A percentile compares a stretch with the other conserved stretches of the same genome.
phyloP scores from a whole-genome alignment of 1,140 invertebrate species.

The Sinella curviseta region DNA sequence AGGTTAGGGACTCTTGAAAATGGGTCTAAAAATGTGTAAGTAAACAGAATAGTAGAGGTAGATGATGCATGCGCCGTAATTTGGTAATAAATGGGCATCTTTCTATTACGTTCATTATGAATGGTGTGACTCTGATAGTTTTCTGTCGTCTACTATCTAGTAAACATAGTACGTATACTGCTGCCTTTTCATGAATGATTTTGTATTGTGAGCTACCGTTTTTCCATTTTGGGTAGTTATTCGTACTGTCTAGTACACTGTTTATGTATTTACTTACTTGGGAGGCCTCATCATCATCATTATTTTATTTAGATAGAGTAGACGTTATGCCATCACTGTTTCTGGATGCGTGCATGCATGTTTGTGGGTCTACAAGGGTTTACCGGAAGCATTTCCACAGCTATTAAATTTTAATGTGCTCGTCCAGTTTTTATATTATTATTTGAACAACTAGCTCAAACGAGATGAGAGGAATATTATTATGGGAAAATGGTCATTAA shows the following conservation, averaged over 20 bases:
- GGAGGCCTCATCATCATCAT: no score
- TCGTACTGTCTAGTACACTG: no score
- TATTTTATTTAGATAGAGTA: no score
- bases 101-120: no score
- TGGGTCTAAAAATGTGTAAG: not conserved
- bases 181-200: not conserved
- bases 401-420: not conserved
- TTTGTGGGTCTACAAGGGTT: no score
- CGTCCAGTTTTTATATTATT: not conserved
- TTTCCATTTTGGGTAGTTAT: no score
- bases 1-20: not conserved
- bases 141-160: no score
- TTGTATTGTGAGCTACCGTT: not conserved
- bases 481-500: not conserved
- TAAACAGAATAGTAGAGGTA: not conserved
- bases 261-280: no score
- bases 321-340: no score
- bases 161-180: no score
- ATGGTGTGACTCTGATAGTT: no score
- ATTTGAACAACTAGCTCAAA: no score
- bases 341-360: not conserved
- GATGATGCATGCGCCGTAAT: not conserved
- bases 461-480: not conserved
- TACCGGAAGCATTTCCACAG: slow-evolving; percentile 9
- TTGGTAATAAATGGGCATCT: not conserved